phyloP scores from a whole-genome alignment of 1,140 invertebrate genomes.

The Papilio machaon region DNA sequence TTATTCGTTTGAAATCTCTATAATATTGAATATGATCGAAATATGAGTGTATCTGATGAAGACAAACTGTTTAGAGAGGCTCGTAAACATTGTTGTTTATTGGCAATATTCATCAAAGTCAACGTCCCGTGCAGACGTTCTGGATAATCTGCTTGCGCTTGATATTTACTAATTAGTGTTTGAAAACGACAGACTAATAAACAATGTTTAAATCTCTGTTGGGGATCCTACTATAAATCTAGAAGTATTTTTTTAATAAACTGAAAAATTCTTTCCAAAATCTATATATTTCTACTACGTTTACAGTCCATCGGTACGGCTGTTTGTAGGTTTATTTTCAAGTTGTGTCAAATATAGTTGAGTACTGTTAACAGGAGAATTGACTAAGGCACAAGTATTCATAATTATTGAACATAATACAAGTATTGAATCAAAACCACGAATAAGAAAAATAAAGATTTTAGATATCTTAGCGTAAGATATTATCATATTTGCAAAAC shows the following conservation, averaged over 20 bases:
- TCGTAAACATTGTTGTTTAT: constrained; percentile 35
- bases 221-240: neutral
- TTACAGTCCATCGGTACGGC: neutral
- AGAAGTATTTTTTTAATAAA: neutral
- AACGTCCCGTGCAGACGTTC: constrained; percentile 23
- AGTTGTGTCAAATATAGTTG: neutral
- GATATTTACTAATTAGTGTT: constrained; percentile 24
- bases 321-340: neutral
- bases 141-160: constrained; percentile 28
- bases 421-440: too few species aligned
- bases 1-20: neutral
- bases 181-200: constrained; percentile 7
- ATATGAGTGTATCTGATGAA: constrained; percentile 19
- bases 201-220: neutral
- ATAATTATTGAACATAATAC: too few species aligned
- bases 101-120: constrained; percentile 36
- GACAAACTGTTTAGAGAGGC: constrained; percentile 24
- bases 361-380: neutral
- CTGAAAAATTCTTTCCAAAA: neutral
- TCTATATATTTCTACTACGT: neutral
- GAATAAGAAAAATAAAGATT: too few species aligned
- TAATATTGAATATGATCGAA: neutral
- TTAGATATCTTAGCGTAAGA: too few species aligned
- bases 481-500: too few species aligned
- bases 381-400: neutral